These are phyloP conservation scores for Dallia pectoralis DNA, from an alignment of 2,797 vertebrate species.

Conservation along the genomic window DNA sequence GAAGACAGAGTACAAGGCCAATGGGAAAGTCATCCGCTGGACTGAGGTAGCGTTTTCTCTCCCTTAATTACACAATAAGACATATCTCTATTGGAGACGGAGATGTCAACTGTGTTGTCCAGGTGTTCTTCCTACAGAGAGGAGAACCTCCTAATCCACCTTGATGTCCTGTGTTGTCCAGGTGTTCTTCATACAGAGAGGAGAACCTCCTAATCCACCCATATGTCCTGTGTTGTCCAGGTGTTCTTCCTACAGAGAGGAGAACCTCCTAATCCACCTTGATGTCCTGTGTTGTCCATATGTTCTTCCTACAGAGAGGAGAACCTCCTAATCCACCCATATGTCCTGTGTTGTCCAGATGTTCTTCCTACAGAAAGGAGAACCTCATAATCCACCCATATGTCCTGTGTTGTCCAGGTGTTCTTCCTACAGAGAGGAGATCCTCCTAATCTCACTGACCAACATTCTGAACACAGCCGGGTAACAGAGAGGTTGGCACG, in stretches of 20 bases:
- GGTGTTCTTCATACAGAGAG: too few species aligned
- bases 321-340: constrained; percentile 80
- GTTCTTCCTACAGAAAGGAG: too few species aligned
- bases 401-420: constrained; percentile 70
- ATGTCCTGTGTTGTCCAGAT: too few species aligned
- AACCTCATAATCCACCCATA: background rate
- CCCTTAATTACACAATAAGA: too few species aligned
- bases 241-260: too few species aligned
- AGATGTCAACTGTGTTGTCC: too few species aligned
- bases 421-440: constrained; percentile 91
- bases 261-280: background rate
- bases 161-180: too few species aligned
- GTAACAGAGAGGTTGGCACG: constrained; percentile 91
- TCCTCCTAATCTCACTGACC: constrained; percentile 79
- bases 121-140: too few species aligned
- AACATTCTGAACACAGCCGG: constrained; percentile 89
- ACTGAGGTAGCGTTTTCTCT: constrained; percentile 80
- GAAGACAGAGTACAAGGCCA: constrained; percentile 96
- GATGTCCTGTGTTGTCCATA: constrained; percentile 64
- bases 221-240: too few species aligned
- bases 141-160: too few species aligned
- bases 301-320: constrained; percentile 90
- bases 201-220: too few species aligned
- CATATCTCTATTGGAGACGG: too few species aligned
- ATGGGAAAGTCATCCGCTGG: constrained; percentile 97